Evolutionary conservation across 2,888 invertebrate genomes (phyloP).

Genomic region (Liodrosophila aerea): DNA sequence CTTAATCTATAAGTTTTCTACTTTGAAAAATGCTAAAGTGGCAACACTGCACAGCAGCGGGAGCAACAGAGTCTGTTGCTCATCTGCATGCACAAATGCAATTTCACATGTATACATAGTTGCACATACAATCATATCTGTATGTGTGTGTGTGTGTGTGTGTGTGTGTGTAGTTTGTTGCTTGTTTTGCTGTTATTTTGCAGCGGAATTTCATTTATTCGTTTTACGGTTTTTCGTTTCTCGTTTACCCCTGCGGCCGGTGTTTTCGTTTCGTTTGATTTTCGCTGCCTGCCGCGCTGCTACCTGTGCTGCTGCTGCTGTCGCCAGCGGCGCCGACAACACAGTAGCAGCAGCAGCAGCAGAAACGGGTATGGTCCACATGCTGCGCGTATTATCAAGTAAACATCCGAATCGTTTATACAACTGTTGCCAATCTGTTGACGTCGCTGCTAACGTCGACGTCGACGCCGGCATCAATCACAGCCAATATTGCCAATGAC

Average conservation of each 20-base stretch:
- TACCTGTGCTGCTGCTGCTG: conserved; percentile 12
- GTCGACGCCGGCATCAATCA: conserved; percentile 16
- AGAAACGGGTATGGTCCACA: conserved; percentile 22
- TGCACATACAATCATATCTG: conserved; percentile 5
- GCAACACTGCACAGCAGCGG: no score
- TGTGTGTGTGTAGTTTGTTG: conserved; percentile 19
- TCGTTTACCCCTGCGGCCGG: conserved; percentile 39
- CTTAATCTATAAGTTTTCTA: no score
- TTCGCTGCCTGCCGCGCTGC: conserved; percentile 35
- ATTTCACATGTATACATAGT: conserved; percentile 55
- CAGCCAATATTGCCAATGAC: conserved; percentile 58
- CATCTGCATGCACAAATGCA: conserved; percentile 64
- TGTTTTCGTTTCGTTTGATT: conserved; percentile 51
- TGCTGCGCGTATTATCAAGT: conserved; percentile 63
- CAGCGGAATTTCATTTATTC: conserved; percentile 63
- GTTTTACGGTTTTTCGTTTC: conserved; percentile 49
- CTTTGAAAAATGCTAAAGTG: no score
- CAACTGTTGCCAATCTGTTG: conserved; percentile 73
- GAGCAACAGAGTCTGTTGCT: no score
- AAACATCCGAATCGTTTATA: conserved; percentile 72
- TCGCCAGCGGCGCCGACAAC: conserved; percentile 12
- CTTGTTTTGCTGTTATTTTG: conserved; percentile 47
- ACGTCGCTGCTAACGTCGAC: conserved; percentile 30
- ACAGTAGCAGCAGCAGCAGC: conserved; percentile 2
- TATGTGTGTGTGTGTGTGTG: conserved; percentile 12